Evolutionary conservation across 2,113 vertebrate genomes (phyloP).

Genomic region (Neogobius melanostomus): DNA sequence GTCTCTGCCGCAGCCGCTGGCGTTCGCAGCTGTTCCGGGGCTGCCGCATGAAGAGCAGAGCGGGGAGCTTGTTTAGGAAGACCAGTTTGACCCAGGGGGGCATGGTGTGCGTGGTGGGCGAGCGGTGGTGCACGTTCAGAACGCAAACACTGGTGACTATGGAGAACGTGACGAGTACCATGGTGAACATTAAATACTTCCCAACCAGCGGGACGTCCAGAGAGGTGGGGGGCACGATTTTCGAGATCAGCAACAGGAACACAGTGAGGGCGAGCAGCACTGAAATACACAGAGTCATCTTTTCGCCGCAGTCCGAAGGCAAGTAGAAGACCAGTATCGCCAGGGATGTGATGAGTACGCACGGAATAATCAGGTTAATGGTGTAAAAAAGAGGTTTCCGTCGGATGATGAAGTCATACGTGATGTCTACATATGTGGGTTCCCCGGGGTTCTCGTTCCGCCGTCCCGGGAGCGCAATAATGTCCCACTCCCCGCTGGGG

Average conservation of each 20-base stretch:
- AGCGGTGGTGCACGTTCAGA: constrained; percentile 94
- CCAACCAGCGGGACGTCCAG: constrained; percentile 93
- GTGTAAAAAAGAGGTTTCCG: constrained; percentile 96
- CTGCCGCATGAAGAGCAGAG: constrained; percentile 93
- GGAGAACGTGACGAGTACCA: constrained; percentile 96
- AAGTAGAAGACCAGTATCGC: constrained; percentile 96
- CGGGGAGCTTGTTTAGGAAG: constrained; percentile 89
- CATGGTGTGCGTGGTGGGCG: constrained; percentile 96
- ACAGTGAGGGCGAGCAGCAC: constrained; percentile 93
- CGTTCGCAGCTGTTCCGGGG: constrained; percentile 88
- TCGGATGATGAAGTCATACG: constrained; percentile 94
- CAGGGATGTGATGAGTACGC: constrained; percentile 92
- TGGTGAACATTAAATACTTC: constrained; percentile 98
- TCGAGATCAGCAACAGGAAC: constrained; percentile 95
- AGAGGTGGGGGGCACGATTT: constrained; percentile 93
- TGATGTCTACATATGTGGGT: constrained; percentile 94
- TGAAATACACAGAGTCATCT: constrained; percentile 96
- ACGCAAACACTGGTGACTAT: constrained; percentile 96
- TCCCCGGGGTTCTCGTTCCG: constrained; percentile 90
- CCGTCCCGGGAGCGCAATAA: constrained; percentile 87
- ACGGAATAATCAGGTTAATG: constrained; percentile 96
- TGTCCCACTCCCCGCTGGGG: constrained; percentile 95
- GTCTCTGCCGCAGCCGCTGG: constrained; percentile 84
- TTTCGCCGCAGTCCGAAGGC: constrained; percentile 93
- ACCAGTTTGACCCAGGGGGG: constrained; percentile 92